Percentiles rank a stretch among this genome's conserved stretches.
Conservation (phyloP, 35 echinoderm and acorn worm genomes). For the Acanthaster planci region DNA sequence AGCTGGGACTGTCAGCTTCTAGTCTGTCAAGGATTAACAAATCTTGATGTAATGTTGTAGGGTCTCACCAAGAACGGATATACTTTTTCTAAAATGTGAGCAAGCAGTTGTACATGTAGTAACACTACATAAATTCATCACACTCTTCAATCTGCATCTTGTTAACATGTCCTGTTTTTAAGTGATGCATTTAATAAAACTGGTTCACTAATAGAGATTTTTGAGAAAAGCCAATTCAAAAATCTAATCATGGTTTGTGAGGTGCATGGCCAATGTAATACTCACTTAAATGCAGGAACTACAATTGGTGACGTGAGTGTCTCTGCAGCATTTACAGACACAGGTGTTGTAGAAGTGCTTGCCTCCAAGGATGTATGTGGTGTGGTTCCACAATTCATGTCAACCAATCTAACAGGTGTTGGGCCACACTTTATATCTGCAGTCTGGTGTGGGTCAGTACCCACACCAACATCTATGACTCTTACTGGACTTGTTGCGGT, state of each 20-base stretch:
- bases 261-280: neutral
- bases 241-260: no score
- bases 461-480: conserved; percentile 14
- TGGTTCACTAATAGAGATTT: no score
- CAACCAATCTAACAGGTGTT: neutral
- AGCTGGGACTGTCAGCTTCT: conserved; percentile 23
- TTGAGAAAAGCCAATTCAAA: no score
- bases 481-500: conserved; percentile 39
- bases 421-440: conserved; percentile 30
- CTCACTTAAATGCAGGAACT: conserved; percentile 25
- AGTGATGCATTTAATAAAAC: no score
- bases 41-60: neutral
- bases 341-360: conserved; percentile 15
- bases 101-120: neutral
- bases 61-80: neutral
- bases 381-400: neutral
- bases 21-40: conserved; percentile 23
- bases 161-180: neutral
- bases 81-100: neutral
- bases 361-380: neutral
- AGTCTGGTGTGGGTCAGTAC: conserved; percentile 13
- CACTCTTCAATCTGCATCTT: neutral
- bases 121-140: neutral
- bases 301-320: conserved; percentile 26
- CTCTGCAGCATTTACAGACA: neutral